Evolutionary conservation across 2,797 vertebrate species (phyloP), one percentile per base, ranked within the genome.

Genomic region (Discoglossus pictus): DNA sequence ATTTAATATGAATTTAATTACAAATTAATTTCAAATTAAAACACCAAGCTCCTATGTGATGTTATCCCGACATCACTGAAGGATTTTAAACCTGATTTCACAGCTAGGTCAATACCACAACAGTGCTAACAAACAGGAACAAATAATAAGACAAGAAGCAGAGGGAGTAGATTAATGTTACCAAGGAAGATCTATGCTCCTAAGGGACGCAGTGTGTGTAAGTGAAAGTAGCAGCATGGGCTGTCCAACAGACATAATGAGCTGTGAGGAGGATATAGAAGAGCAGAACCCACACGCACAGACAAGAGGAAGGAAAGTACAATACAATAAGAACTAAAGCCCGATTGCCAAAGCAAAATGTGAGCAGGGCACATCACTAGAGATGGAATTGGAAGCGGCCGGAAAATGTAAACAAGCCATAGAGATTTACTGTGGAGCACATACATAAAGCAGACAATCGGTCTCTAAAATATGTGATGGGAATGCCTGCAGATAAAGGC

Each of bases 391-490:
- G n/a, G n/a, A n/a, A n/a, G n/a, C n/a, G n/a, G n/a, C n/a, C n/a
- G n/a, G n/a, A n/a, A n/a, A n/a, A n/a, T n/a, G n/a, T 17, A 34
- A 35, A 53, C 34, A 18, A 35, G 10, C n/a, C 35, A 35, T 7
- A 17, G 31, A 17, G 27, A 20, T 34, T 23, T 54, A 23, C 10
- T 38, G 16, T 38, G 31, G 17, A 23, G 17, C 16, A 36, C 34
- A 38, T 21, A 38, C 51, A 54, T 54, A n/a, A 51, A 17, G n/a
- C 42, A 44, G 15, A 44, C n/a, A n/a, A n/a, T n/a, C n/a, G n/a
- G n/a, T n/a, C n/a, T n/a, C n/a, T n/a, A n/a, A n/a, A n/a, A n/a
- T n/a, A n/a, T n/a, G n/a, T n/a, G n/a, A n/a, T n/a, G n/a, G n/a
- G n/a, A n/a, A n/a, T n/a, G n/a, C 40, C 40, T 17, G 40, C 10